Percentiles rank a stretch among this genome's conserved stretches.
Evolutionary conservation across 2,797 vertebrate genomes (phyloP).

Genomic region (Catharus ustulatus): DNA sequence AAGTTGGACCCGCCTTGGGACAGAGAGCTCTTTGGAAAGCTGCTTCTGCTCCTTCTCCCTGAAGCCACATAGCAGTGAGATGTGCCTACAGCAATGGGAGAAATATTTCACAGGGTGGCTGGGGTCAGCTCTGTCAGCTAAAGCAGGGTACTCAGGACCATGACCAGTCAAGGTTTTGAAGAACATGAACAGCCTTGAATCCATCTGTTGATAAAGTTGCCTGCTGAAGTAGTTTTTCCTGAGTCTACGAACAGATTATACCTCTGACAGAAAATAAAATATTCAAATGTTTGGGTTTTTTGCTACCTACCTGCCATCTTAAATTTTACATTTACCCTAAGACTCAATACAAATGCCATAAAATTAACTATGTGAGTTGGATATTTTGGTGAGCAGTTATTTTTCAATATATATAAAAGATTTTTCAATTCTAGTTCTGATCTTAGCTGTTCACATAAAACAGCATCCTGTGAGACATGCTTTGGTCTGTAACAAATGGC

Average conservation of each 20-base stretch:
- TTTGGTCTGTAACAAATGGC: not conserved
- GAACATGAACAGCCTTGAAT: not conserved
- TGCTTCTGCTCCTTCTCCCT: not conserved
- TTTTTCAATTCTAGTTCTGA: not conserved
- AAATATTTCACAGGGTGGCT: not conserved
- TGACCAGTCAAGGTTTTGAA: not conserved
- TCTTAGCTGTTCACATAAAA: not conserved
- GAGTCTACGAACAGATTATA: not conserved
- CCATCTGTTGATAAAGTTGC: not conserved
- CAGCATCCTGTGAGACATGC: not conserved
- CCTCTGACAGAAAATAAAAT: not conserved
- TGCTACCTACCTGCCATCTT: not conserved
- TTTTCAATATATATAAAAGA: not conserved
- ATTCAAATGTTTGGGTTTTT: not conserved
- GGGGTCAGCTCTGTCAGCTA: fast-evolving
- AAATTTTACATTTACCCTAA: not conserved
- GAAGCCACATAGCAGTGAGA: not conserved
- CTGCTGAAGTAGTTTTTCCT: not conserved
- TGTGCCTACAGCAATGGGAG: fast-evolving
- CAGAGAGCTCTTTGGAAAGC: not conserved
- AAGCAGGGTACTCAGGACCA: not conserved
- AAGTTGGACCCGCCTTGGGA: not conserved
- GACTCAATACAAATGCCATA: not conserved
- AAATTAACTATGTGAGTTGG: not conserved
- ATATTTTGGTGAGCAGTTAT: not conserved